A percentile compares a stretch with the other conserved stretches of the same genome.
These are phyloP conservation scores for Brachyptera risi DNA, from an alignment of 2,888 invertebrate genomes.

Conservation along the genomic window DNA sequence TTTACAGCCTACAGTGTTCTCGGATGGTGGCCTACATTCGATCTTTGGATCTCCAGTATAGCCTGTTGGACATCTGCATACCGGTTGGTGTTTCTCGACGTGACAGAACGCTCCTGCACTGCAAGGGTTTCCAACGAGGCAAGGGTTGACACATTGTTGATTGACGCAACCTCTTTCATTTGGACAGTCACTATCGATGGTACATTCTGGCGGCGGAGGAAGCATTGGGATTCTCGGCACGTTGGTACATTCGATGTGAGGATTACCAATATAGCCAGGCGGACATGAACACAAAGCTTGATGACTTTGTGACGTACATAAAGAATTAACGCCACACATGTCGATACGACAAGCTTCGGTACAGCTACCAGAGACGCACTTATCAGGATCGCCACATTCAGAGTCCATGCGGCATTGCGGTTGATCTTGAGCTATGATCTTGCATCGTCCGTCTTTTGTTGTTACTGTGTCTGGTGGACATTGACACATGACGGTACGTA, in stretches of 20 bases:
- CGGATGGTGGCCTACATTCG: slow-evolving; percentile 64
- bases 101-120: slow-evolving; percentile 79
- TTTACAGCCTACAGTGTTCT: slow-evolving; percentile 66
- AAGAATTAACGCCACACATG: slow-evolving; percentile 77
- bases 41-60: slow-evolving; percentile 68
- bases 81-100: slow-evolving; percentile 66
- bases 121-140: slow-evolving; percentile 63
- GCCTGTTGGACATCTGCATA: slow-evolving; percentile 76
- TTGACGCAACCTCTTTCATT: slow-evolving; percentile 70
- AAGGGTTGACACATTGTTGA: slow-evolving; percentile 75
- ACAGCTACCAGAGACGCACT: slow-evolving; percentile 72
- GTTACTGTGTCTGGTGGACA: slow-evolving; percentile 79
- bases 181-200: slow-evolving; percentile 71
- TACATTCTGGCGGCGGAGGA: slow-evolving; percentile 62
- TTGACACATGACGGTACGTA: slow-evolving; percentile 80
- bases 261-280: slow-evolving; percentile 70
- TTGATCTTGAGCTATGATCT: slow-evolving; percentile 49
- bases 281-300: slow-evolving; percentile 75
- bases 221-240: slow-evolving; percentile 30
- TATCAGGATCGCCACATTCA: slow-evolving; percentile 70
- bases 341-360: slow-evolving; percentile 73
- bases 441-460: slow-evolving; percentile 68
- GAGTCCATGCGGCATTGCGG: slow-evolving; percentile 65
- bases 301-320: slow-evolving; percentile 72
- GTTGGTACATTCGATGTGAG: slow-evolving; percentile 68